Evolutionary conservation across 1,140 invertebrate genomes (phyloP), one percentile per base, ranked within the genome.

Genomic region (Nautilus pompilius): DNA sequence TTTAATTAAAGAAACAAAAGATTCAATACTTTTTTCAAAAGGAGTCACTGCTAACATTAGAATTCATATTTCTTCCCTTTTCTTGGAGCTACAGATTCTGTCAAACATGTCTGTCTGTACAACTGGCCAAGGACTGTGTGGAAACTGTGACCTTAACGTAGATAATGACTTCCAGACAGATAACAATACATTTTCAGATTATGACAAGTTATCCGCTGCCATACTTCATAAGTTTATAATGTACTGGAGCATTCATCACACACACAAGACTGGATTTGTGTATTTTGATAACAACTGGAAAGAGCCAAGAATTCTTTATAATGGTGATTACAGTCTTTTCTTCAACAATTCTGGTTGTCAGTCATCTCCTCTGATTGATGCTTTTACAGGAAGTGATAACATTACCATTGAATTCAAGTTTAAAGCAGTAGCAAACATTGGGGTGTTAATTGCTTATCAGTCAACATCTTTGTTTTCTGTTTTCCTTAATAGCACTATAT

Each of bases 71-170:
- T 46, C 45, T 13, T 17, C 17, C 13, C 4, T 5, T 20, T 46
- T 46, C 45, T 22, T 46, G 3, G 45, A 46, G 45, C 45, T 46
- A 22, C 4, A 20, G 17, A 22, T 46, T 13, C n/a, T 24, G 8
- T 53, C 48, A 20, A 29, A 63, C 17, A 46, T 46, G 13, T 41
- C 60, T 0, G 17, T 36, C 5, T 72, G 68, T 58, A 15, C 48
- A 13, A 41, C 54, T 10, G 36, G 60, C 0, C 34, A 29, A 22
- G 68, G 71, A 0, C 28, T 70, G 0, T 68, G 66, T 63, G 71
- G 71, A 15, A 73, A 65, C 56, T 73, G 68, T 51, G 66, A 73
- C 22, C 36, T 41, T 4, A 66, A 68, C 32, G 57, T 46, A 6
- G 51, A 68, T 45, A 67, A 73, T 58, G 71, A 73, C 55, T 70